These are phyloP conservation scores for Grammomys dolichurus DNA, from an alignment of 2,113 vertebrate genomes.

Conservation along the genomic window DNA sequence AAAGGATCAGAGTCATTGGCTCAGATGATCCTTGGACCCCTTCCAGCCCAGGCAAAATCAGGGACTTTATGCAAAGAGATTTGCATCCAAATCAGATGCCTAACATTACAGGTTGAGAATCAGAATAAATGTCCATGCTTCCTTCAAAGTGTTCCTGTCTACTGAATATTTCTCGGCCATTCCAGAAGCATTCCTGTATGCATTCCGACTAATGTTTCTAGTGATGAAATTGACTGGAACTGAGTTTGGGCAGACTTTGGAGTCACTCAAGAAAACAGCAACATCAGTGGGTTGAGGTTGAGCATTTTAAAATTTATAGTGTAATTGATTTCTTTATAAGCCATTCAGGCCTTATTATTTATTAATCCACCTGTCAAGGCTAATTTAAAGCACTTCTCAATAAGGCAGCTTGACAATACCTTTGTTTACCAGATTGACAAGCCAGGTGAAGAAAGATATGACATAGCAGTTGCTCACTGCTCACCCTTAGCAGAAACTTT, in stretches of 20 bases:
- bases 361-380: slow-evolving; percentile 89
- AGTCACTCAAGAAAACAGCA: slow-evolving; percentile 15
- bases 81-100: background rate
- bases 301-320: slow-evolving; percentile 87
- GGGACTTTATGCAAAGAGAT: slow-evolving; percentile 14
- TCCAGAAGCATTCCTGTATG: background rate
- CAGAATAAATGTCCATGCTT: slow-evolving; percentile 66
- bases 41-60: background rate
- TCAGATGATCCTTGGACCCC: background rate
- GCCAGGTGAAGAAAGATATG: background rate
- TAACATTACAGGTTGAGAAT: background rate
- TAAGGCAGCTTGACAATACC: slow-evolving; percentile 85
- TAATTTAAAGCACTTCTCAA: slow-evolving; percentile 89
- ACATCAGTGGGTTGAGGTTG: slow-evolving; percentile 5
- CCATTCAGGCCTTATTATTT: slow-evolving; percentile 89
- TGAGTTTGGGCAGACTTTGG: slow-evolving; percentile 46
- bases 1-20: slow-evolving; percentile 42
- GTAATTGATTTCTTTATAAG: slow-evolving; percentile 90
- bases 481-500: background rate
- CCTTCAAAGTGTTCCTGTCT: slow-evolving; percentile 2
- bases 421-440: slow-evolving; percentile 86
- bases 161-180: background rate
- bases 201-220: background rate
- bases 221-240: slow-evolving; percentile 44
- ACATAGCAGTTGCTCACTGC: background rate